phyloP scores from a whole-genome alignment of 2,888 invertebrate genomes.

The Clusia tigrina region DNA sequence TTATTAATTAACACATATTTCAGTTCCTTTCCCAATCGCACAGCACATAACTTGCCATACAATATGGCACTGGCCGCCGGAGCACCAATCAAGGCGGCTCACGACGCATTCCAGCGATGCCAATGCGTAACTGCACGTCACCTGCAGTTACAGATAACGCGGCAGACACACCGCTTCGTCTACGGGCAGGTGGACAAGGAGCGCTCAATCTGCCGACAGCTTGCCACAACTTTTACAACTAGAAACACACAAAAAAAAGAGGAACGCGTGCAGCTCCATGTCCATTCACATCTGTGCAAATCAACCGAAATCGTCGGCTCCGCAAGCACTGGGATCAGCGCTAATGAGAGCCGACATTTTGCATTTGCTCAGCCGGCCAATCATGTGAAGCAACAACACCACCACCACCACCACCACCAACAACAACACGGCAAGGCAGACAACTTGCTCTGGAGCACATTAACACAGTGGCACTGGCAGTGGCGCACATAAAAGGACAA shows the following conservation, averaged over 20 bases:
- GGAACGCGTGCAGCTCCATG: no score
- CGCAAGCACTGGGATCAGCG: not conserved
- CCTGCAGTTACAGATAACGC: not conserved
- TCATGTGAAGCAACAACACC: no score
- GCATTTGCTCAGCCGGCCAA: not conserved
- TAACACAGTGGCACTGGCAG: no score
- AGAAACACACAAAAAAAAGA: not conserved
- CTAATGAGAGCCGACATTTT: constrained; percentile 3
- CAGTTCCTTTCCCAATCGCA: constrained; percentile 13
- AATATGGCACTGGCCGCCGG: not conserved
- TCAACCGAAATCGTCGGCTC: no score
- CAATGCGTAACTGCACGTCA: not conserved
- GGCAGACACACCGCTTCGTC: no score
- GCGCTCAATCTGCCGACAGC: not conserved
- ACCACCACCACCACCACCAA: no score
- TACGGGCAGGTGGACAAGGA: not conserved
- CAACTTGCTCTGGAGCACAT: no score
- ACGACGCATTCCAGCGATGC: not conserved
- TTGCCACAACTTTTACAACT: not conserved
- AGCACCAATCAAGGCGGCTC: not conserved
- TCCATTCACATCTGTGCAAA: not conserved
- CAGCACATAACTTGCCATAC: constrained; percentile 26
- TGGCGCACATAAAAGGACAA: constrained; percentile 12
- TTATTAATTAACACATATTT: constrained; percentile 38
- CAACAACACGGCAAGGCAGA: not conserved